Percentiles rank a stretch among this genome's conserved stretches.
These are phyloP conservation scores for Plagodis dolabraria DNA, from an alignment of 2,888 invertebrate species.

Conservation along the genomic window DNA sequence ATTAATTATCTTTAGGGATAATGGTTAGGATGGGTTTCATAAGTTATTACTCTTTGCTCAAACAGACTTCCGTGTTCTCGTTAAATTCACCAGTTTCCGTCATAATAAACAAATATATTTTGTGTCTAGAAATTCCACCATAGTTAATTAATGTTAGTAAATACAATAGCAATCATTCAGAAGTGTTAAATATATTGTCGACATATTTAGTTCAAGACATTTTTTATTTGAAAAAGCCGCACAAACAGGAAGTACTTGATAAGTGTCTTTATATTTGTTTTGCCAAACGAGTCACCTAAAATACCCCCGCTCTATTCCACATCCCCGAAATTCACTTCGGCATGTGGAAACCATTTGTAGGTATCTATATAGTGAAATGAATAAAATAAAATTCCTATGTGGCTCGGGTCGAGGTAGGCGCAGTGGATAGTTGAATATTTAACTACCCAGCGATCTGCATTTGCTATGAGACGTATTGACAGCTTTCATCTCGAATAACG, in stretches of 20 bases:
- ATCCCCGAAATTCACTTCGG: constrained; percentile 16
- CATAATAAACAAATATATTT: too few relatives aligned
- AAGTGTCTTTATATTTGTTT: too few relatives aligned
- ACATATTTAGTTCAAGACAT: too few relatives aligned
- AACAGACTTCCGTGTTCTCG: too few relatives aligned
- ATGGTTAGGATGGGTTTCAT: background rate
- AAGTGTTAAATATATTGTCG: too few relatives aligned
- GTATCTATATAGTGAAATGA: constrained; percentile 32
- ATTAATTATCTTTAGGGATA: constrained; percentile 6
- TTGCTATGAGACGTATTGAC: constrained; percentile 50
- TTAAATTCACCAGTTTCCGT: too few relatives aligned
- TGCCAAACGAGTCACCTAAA: background rate
- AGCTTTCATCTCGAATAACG: constrained; percentile 47
- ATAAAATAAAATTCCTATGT: constrained; percentile 45
- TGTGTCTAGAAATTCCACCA: too few relatives aligned
- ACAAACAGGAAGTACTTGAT: too few relatives aligned
- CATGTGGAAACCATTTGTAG: background rate
- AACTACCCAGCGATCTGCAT: constrained; percentile 41
- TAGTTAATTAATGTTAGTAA: too few relatives aligned
- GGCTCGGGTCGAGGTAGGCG: constrained; percentile 32
- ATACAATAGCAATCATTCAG: too few relatives aligned
- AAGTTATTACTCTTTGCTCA: too few relatives aligned
- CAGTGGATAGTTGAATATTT: constrained; percentile 46
- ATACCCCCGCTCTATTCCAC: background rate
- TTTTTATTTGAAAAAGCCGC: too few relatives aligned